Base-by-base conservation (phyloP, 2,113 vertebrate species). In the Notarius quadriscutis region DNA sequence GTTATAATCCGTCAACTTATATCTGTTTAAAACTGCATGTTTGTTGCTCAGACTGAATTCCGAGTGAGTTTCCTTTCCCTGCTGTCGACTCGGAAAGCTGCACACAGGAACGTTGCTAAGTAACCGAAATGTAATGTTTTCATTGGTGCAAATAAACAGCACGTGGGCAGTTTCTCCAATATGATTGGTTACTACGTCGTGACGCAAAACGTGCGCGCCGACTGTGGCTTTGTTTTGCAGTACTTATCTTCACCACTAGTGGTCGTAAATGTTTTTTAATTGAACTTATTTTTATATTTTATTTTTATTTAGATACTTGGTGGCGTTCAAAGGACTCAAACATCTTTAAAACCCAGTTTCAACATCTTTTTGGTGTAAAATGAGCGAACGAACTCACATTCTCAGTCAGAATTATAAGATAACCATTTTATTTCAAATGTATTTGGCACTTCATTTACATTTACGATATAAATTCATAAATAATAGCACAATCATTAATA, bases 51-150 rank as follows among this genome's bases (percentile, higher is more conserved):
- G 1, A 2, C 25, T 5, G 8, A 18, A 50, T 27, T 85, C 11
- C 15, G 5, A 58, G 2, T 0, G n/a, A 48, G 53, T 81, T 90
- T 75, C 51, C 53, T 14, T 55, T 80, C 51, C 57, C 87, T n/a
- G 8, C 14, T n/a, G 30, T 20, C 6, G 53, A 41, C 87, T 75
- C 84, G 10, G 83, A 87, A 93, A 93, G 90, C 88, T 71, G 81
- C 81, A 89, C 80, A 82, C 86, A 69, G 83, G 18, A 22, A 67
- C 84, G 94, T 94, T 88, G 91, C 94, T 55, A 91, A 92, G 95
- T 92, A 93, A 95, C 95, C 88, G 75, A 84, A 83, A 57, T 48
- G 4, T 62, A 7, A 18, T 25, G 0, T 1, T 65, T 34, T 87
- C 63, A 93, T 94, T 95, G 93, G 94, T 69, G 74, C 41, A 86